phyloP scores from a whole-genome alignment of 2,113 vertebrate genomes.

The Phyllostomus hastatus region DNA sequence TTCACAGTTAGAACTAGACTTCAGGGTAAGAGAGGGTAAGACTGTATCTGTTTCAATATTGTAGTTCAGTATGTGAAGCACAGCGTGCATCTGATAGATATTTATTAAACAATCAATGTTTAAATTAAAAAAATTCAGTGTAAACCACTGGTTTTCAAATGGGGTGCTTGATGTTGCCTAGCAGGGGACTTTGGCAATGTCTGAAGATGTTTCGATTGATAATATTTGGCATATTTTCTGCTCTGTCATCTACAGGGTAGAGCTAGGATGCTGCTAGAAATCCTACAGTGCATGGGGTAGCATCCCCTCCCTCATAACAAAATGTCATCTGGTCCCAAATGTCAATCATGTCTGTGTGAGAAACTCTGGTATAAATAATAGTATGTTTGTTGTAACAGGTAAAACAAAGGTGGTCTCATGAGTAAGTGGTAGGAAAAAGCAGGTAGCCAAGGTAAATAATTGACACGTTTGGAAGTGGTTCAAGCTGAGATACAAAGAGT shows the following conservation, averaged over 20 bases:
- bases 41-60: background rate
- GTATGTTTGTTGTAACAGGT: background rate
- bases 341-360: background rate
- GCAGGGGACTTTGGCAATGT: background rate
- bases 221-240: background rate
- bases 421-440: background rate
- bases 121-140: background rate
- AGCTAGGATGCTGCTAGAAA: background rate
- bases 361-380: background rate
- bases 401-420: background rate
- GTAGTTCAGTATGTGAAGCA: background rate
- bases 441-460: background rate
- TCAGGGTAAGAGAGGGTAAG: background rate
- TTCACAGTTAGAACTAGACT: background rate
- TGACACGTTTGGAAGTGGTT: background rate
- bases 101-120: background rate
- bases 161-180: background rate
- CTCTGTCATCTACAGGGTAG: background rate
- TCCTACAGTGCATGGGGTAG: background rate
- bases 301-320: background rate
- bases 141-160: slow-evolving; percentile 22
- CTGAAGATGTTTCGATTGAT: background rate
- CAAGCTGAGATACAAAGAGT: background rate
- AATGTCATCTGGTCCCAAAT: background rate
- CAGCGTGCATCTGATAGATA: background rate